phyloP scores from a whole-genome alignment of 1,140 invertebrate species.

The Drosophila hydei region DNA sequence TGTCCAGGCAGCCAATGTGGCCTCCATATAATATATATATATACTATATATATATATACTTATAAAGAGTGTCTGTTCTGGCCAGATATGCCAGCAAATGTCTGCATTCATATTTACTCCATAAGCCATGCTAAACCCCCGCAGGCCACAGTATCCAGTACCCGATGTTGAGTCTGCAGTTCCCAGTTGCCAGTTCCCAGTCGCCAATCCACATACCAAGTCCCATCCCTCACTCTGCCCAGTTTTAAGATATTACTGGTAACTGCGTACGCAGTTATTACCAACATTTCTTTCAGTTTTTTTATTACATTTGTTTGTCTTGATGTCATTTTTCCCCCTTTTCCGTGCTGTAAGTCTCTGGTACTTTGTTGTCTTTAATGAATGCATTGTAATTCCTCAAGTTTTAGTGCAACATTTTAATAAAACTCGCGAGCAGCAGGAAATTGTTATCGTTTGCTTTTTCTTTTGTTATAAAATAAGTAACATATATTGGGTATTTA shows the following conservation, averaged over 20 bases:
- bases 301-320: constrained; percentile 34
- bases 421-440: constrained; percentile 26
- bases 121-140: constrained; percentile 18
- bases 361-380: constrained; percentile 43
- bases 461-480: constrained; percentile 14
- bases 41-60: not conserved
- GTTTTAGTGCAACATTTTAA: constrained; percentile 23
- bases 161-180: constrained; percentile 3
- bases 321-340: constrained; percentile 28
- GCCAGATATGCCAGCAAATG: constrained; percentile 36
- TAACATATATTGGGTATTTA: constrained; percentile 2
- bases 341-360: constrained; percentile 7
- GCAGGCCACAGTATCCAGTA: constrained; percentile 8
- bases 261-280: constrained; percentile 47
- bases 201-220: constrained; percentile 9
- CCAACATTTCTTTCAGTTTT: constrained; percentile 39
- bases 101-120: constrained; percentile 41
- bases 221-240: constrained; percentile 16
- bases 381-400: constrained; percentile 45
- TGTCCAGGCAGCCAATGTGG: constrained; percentile 35
- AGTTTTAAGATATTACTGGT: constrained; percentile 29
- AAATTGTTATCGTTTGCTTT: constrained; percentile 20
- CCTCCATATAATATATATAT: constrained; percentile 26
- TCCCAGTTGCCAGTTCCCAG: not conserved
- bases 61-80: constrained; percentile 29